phyloP scores from a whole-genome alignment of 2,888 invertebrate species.

The Halictus quadricinctus region DNA sequence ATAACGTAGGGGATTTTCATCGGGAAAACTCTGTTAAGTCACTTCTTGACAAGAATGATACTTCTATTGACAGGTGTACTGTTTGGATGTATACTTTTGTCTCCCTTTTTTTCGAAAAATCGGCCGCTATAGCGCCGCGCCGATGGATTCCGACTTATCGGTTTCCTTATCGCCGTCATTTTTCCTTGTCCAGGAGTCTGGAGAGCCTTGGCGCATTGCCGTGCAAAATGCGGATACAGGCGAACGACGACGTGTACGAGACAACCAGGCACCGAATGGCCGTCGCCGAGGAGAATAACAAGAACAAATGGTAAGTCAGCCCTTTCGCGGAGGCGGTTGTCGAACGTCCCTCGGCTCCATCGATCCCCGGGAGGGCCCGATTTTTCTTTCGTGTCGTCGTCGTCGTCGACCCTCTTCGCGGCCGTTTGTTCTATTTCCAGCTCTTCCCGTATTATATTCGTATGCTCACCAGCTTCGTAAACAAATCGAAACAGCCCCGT shows the following conservation, averaged over 20 bases:
- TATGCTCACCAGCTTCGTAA: constrained; percentile 4
- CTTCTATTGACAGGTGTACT: no score
- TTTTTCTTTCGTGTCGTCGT: constrained; percentile 22
- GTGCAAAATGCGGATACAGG: constrained; percentile 95
- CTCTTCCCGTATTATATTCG: constrained; percentile 38
- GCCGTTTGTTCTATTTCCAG: constrained; percentile 31
- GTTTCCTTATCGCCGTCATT: constrained; percentile 25
- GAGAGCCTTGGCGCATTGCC: constrained; percentile 94
- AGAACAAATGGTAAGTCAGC: constrained; percentile 91
- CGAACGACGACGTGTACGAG: constrained; percentile 98
- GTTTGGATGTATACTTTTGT: no score
- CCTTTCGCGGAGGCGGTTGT: constrained; percentile 13
- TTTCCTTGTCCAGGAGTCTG: constrained; percentile 84
- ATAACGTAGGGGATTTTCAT: no score
- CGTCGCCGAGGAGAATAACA: constrained; percentile 94
- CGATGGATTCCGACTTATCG: constrained; percentile 5
- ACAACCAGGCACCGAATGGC: constrained; percentile 96
- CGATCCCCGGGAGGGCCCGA: constrained; percentile 38
- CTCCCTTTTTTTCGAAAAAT: no score
- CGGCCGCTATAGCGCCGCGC: neutral
- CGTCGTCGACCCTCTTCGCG: neutral
- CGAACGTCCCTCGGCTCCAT: constrained; percentile 18
- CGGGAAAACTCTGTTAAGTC: no score
- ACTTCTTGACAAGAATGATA: no score
- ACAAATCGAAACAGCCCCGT: constrained; percentile 9